Percentiles rank a stretch among this genome's conserved stretches.
These are phyloP conservation scores for Eospalax fontanierii DNA, from an alignment of 2,797 vertebrate species.

Conservation along the genomic window DNA sequence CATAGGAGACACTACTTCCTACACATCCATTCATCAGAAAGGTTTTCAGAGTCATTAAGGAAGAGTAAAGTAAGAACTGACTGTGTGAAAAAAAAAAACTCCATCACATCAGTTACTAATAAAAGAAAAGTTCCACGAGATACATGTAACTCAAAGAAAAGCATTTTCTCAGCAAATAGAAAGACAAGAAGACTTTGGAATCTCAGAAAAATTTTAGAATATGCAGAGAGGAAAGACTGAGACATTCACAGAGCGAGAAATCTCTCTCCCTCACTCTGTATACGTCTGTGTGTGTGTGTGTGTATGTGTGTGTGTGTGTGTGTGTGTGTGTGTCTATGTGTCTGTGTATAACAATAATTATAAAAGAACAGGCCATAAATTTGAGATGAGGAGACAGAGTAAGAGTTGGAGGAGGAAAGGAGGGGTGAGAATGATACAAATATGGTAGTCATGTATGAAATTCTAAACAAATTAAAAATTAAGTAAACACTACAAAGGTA, in stretches of 20 bases:
- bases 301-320: no score
- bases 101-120: slow-evolving; percentile 34
- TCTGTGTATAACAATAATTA: no score
- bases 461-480: background rate
- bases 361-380: no score
- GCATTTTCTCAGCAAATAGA: slow-evolving; percentile 4
- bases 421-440: no score
- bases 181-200: slow-evolving; percentile 23
- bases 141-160: slow-evolving; percentile 53
- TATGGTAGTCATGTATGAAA: background rate
- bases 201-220: slow-evolving; percentile 14
- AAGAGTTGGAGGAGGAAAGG: no score
- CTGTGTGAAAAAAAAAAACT: slow-evolving; percentile 19
- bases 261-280: background rate
- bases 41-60: slow-evolving; percentile 41
- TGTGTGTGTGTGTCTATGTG: no score
- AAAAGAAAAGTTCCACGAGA: slow-evolving; percentile 60
- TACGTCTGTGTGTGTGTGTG: no score
- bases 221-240: background rate
- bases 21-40: slow-evolving; percentile 63
- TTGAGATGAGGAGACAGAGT: no score
- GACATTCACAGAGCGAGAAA: background rate
- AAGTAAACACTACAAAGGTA: background rate
- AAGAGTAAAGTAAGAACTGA: slow-evolving; percentile 65
- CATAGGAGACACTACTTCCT: slow-evolving; percentile 21